Percentiles rank a stretch among this genome's conserved stretches.
phyloP scores from a whole-genome alignment of 2,797 vertebrate species.

The Falco biarmicus region DNA sequence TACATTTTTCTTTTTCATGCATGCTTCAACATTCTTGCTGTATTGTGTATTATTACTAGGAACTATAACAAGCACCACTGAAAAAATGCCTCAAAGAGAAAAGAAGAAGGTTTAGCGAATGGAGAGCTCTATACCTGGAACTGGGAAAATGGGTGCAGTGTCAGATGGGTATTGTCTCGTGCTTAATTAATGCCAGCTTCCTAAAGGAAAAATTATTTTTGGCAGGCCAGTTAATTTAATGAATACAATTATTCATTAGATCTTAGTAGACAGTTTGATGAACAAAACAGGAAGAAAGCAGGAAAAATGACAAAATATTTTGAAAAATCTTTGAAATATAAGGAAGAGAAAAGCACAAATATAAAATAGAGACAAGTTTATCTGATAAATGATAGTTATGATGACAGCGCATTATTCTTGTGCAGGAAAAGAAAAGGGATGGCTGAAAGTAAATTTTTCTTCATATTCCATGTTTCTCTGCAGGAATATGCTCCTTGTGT shows the following conservation, averaged over 20 bases:
- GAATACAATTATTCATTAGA: not conserved
- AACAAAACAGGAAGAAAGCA: not conserved
- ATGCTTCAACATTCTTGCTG: not conserved
- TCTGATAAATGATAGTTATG: not conserved
- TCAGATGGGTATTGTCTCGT: not conserved
- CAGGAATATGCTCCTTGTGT: conserved; percentile 79
- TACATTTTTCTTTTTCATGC: not conserved
- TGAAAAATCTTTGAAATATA: not conserved
- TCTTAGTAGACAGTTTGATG: not conserved
- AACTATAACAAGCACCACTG: not conserved
- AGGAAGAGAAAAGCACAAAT: not conserved
- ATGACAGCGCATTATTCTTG: not conserved
- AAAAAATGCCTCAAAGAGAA: not conserved
- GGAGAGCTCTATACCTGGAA: not conserved
- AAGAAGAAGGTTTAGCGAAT: not conserved
- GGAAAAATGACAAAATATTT: no score
- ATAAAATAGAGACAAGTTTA: not conserved
- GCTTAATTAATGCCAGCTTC: not conserved
- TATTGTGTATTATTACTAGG: not conserved
- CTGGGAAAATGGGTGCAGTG: not conserved
- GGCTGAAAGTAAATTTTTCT: not conserved
- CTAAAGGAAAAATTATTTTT: not conserved
- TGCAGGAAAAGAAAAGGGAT: not conserved
- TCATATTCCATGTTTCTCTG: not conserved
- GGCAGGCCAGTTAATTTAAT: not conserved